Base-by-base conservation (phyloP, 2,113 vertebrate species). In the Amazona guildingii region DNA sequence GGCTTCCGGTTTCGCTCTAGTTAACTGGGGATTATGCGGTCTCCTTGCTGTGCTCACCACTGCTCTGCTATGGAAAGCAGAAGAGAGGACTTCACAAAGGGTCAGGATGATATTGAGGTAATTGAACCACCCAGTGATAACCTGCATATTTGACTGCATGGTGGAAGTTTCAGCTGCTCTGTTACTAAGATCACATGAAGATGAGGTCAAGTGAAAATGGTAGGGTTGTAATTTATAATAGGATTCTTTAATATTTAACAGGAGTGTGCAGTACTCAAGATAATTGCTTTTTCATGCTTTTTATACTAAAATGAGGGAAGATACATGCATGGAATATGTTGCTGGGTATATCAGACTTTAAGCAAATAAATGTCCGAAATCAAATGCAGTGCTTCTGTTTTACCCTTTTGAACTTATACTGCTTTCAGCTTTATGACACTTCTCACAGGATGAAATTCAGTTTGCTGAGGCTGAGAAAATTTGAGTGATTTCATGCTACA, bases 391-490 rank as follows among this genome's bases (percentile, higher is more conserved):
- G n/a, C 68, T 94, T 91, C 66, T 80, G 76, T 83, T 81, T 27
- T 67, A 79, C 48, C 67, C 55, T 95, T 95, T 73, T 76, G 64
- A 94, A 75, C 66, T 29, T 82, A n/a, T 82, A n/a, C 43, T 63
- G 46, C 55, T 90, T 92, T 94, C 87, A 66, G 37, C 79, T 88
- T 96, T 84, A 55, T 51, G 54, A 76, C 49, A 84, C 33, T 70
- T 95, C 79, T 92, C 72, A 83, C 31, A 83, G 29, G 33, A 55
- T n/a, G 66, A 93, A 94, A 95, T 92, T 92, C 86, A 85, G 44
- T 62, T 94, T 80, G 52, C 63, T 82, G 55, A 89, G 54, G 62
- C 92, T 93, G 80, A 91, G 73, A 83, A 93, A 85, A 95, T 57
- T 73, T 73, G 43, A 90, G 41, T 81, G 43, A 44, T 63, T 92